Evolutionary conservation across 1,140 invertebrate species (phyloP).

Genomic region (Drosophila gunungcola): DNA sequence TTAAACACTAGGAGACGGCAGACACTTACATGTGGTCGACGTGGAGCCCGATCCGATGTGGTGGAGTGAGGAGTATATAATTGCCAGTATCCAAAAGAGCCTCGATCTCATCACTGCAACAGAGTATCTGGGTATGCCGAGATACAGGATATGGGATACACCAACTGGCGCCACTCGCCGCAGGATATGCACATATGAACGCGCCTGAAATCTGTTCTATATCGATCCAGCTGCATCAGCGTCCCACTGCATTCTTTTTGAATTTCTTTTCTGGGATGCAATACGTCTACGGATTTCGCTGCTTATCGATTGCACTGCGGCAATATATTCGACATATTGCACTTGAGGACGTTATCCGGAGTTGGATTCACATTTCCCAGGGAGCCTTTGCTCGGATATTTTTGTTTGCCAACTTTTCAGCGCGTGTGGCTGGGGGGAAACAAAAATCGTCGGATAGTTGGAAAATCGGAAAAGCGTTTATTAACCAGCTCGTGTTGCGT

Average conservation of each 20-base stretch:
- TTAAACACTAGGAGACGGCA: background rate
- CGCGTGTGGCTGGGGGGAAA: background rate
- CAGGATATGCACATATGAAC: conserved; percentile 69
- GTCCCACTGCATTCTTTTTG: conserved; percentile 38
- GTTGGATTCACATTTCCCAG: conserved; percentile 10
- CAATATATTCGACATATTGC: conserved; percentile 24
- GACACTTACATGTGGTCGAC: conserved; percentile 80
- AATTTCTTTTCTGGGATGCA: background rate
- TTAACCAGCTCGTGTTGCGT: conserved; percentile 46
- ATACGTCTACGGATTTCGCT: conserved; percentile 7
- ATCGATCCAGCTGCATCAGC: conserved; percentile 52
- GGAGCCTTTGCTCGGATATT: background rate
- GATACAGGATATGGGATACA: background rate
- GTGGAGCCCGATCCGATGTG: conserved; percentile 77
- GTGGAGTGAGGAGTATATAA: conserved; percentile 81
- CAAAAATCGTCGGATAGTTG: conserved; percentile 7
- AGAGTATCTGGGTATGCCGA: conserved; percentile 13
- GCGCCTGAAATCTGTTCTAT: conserved; percentile 53
- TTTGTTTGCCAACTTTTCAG: conserved; percentile 20
- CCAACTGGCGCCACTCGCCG: conserved; percentile 45
- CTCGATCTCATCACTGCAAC: conserved; percentile 82
- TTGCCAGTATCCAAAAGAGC: conserved; percentile 83
- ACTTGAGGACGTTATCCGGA: background rate
- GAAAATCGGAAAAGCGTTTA: conserved; percentile 32
- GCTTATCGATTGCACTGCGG: conserved; percentile 25